Evolutionary conservation across 1,140 invertebrate genomes (phyloP), one percentile per base, ranked within the genome.

Genomic region (Polyergus mexicanus): DNA sequence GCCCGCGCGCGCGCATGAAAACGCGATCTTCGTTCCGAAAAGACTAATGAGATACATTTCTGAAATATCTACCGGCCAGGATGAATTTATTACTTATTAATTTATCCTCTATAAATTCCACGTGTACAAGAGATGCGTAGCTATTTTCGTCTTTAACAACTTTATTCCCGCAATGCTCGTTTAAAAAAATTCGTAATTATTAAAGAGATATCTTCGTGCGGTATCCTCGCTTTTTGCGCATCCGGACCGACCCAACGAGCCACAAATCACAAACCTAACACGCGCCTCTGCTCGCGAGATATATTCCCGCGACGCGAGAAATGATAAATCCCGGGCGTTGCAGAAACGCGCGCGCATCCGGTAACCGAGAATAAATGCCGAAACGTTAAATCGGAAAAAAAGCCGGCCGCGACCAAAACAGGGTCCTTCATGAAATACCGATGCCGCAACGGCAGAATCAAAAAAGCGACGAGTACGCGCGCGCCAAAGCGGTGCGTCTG

Each of bases 301-400:
- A 81, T 81, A 72, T 81, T 72, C 66, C 78, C 66, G 78, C 38
- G 78, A 71, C 68, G 78, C 78, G 78, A 83, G 78, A 83, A 83
- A 83, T 83, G 78, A 83, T 83, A 72, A 83, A 83, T 83, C 68
- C 78, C 68, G 78, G 38, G 56, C 38, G 54, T 28, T 35, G 68
- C 78, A 83, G 72, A 83, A 83, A 74, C 78, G 54, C 41, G 68
- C 78, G 78, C 56, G 68, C 78, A 83, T 83, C 78, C 78, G 78
- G 78, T 83, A 83, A 74, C 78, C 78, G 78, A 74, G 78, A 74
- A 83, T 83, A 83, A 83, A 83, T 83, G 78, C 78, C 78, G 78
- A 83, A 83, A 83, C 68, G 78, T 69, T 68, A 83, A 83, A 83
- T 83, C 78, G 78, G 54, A 83, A 68, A 83, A 83, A 83, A 83